Evolutionary conservation across 2,888 invertebrate genomes (phyloP), one percentile per base, ranked within the genome.

Genomic region (Cryptus viduatorius): DNA sequence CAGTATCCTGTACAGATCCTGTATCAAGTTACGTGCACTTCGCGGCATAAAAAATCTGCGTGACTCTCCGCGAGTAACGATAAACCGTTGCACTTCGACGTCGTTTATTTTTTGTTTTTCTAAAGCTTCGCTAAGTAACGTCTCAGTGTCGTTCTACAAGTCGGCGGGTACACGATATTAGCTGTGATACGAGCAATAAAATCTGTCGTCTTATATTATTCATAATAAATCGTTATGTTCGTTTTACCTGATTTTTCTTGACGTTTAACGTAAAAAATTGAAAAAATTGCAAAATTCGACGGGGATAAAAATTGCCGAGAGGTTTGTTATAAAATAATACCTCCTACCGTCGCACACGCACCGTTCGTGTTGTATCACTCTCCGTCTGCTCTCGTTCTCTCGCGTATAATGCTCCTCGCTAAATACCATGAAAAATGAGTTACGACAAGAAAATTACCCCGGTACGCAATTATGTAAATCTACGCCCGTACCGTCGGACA

Each of bases 381-480:
- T 65, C 50, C 67, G 72, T 50, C n/a, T 50, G 24, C 77, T 69
- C 73, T 56, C 50, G 19, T 24, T 59, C n/a, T 8, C 50, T 42
- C 50, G 50, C 67, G 56, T 75, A 50, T 75, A 64, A 61, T 75
- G 8, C 68, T 68, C 59, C 73, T 77, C 79, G 73, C 67, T 87
- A 87, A 88, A 89, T 87, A 87, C 86, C 88, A 86, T 87, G 87
- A 89, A 90, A 91, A 91, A 89, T 90, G 87, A 89, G 86, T 89
- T 86, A 87, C 87, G 90, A 88, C 84, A 84, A 83, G 89, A 88
- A 90, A 88, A 90, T 90, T 91, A 87, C 85, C 88, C 88, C 86
- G 89, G 81, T 79, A 82, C 71, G 86, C 82, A 87, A 88, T 90
- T 90, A 91, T 89, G 89, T 87, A 90, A 89, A 91, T 87, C 68